phyloP scores from a whole-genome alignment of 2,797 vertebrate genomes.

The Pantherophis alleghaniensis region DNA sequence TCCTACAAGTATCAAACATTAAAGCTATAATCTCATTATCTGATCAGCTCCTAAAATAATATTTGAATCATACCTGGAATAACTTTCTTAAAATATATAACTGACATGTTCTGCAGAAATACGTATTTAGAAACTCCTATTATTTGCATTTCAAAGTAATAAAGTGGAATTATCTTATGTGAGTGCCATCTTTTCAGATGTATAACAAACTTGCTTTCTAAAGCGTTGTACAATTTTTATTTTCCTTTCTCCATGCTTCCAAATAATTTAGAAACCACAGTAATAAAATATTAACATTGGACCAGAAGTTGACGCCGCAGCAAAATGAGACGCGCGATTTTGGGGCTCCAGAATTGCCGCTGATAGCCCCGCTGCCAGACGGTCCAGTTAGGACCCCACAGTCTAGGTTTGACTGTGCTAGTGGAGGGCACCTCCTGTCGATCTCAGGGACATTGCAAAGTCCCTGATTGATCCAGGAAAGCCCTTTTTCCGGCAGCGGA shows the following conservation, averaged over 20 bases:
- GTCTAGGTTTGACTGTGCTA: no score
- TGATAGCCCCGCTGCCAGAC: no score
- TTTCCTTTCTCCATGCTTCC: neutral
- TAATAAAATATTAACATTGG: neutral
- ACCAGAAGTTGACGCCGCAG: no score
- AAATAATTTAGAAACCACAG: neutral
- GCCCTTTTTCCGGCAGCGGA: no score
- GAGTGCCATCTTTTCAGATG: slow-evolving; percentile 17
- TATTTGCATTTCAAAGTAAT: neutral
- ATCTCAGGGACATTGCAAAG: no score
- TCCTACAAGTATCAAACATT: neutral
- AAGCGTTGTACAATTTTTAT: slow-evolving; percentile 15
- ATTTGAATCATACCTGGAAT: neutral
- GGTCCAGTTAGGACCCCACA: no score
- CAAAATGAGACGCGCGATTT: no score
- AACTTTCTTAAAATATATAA: neutral
- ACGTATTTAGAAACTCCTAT: neutral
- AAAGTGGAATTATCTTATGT: slow-evolving; percentile 2
- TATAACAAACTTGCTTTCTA: slow-evolving; percentile 13
- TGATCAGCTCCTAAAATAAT: neutral
- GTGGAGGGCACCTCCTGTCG: no score
- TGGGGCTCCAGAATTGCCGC: no score
- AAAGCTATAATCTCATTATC: neutral
- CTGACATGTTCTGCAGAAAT: neutral
- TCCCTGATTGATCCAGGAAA: no score